Evolutionary conservation across 1,140 invertebrate species (phyloP), one percentile per base, ranked within the genome.

Genomic region (Cydia splendana): DNA sequence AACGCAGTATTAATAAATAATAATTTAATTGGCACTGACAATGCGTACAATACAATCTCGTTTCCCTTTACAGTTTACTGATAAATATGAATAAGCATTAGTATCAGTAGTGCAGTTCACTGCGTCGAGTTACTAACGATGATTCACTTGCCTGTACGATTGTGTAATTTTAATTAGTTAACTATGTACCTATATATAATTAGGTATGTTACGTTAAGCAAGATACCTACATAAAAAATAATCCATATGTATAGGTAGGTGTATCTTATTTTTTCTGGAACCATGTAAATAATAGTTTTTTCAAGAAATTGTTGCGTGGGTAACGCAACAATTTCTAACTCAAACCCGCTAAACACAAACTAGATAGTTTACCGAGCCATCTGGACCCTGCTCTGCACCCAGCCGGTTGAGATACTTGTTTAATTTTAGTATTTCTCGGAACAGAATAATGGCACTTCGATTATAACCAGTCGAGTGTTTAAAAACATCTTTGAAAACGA

Each of bases 401-500:
- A 24, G 20, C 30, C 67, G 67, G 67, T 42, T 69, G 34, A 71
- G 34, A 71, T 34, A 71, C 67, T 71, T 71, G 67, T 71, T 71
- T 71, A 71, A 71, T 71, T 71, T 71, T 71, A 71, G 34, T 71
- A 77, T 76, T 81, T 81, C 80, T 80, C 69, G 77, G 77, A 85
- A 87, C 76, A 79, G 81, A 81, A 85, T 83, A 81, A 83, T 81
- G 80, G 78, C 81, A 84, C 81, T 82, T 85, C 77, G 87, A 87
- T 87, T 86, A 88, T 83, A 87, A 81, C 77, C 83, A 77, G 85
- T 85, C 75, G 81, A 84, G 83, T 87, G 80, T 82, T 87, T 90
- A 86, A 87, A 88, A 91, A 87, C 87, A 84, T 87, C 84, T 90
- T 84, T 87, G 87, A 84, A 87, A 89, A 89, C 82, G 83, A 87